Conservation (phyloP, 2,797 vertebrate genomes). For the Coregonus suidteri region DNA sequence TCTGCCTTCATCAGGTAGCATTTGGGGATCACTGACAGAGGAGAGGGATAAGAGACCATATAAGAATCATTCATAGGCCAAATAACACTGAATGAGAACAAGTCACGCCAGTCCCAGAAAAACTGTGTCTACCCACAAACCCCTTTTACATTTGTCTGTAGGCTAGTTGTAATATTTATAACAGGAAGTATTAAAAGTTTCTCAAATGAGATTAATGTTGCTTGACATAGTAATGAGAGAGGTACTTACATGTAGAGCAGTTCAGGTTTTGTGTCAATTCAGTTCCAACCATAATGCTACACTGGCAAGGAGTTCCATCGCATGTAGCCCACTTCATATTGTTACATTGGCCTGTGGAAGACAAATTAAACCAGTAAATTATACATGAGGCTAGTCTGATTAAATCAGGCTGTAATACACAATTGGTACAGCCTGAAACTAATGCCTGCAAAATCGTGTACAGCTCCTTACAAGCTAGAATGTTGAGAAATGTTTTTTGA, state of each 20-base stretch:
- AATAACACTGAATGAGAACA: not conserved
- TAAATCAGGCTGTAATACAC: too few species aligned
- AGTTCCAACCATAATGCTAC: not conserved
- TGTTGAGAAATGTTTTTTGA: too few species aligned
- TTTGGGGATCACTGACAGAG: slow-evolving; percentile 83
- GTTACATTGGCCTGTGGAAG: slow-evolving; percentile 57
- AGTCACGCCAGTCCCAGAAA: too few species aligned
- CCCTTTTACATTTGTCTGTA: too few species aligned
- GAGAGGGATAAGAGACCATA: not conserved
- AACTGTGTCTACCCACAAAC: not conserved
- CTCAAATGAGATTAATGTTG: not conserved
- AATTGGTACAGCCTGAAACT: too few species aligned
- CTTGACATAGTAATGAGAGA: not conserved
- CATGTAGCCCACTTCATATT: slow-evolving; percentile 68
- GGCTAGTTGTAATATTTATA: not conserved
- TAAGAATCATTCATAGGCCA: too few species aligned
- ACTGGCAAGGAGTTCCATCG: slow-evolving; percentile 35
- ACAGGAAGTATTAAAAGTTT: not conserved
- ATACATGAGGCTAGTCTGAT: not conserved
- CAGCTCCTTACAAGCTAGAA: too few species aligned
- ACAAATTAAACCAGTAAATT: slow-evolving; percentile 4
- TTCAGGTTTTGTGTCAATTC: rapidly evolving
- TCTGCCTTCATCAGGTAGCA: slow-evolving; percentile 91
- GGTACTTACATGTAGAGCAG: slow-evolving; percentile 77
- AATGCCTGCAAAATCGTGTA: too few species aligned